Conservation (phyloP, 2,797 vertebrate genomes). For the Sebastes hubbsi region DNA sequence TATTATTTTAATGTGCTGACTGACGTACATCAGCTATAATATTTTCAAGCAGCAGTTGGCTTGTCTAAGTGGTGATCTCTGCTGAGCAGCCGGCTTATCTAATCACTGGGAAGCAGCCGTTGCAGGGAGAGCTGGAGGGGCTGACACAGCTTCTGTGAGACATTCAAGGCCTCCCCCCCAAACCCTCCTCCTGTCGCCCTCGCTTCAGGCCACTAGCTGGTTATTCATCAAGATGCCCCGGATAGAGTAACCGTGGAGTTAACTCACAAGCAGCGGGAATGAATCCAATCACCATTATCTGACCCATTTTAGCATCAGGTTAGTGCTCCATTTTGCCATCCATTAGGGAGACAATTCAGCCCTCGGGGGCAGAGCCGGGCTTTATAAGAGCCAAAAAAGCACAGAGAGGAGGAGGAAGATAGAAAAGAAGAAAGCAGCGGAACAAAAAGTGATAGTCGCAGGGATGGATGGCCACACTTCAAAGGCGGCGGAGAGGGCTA, state of each 20-base stretch:
- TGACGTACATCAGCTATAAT: background rate
- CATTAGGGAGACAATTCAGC: slow-evolving; percentile 78
- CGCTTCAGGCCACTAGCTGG: slow-evolving; percentile 64
- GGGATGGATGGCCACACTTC: slow-evolving; percentile 65
- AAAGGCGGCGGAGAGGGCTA: slow-evolving; percentile 60
- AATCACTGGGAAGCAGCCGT: slow-evolving; percentile 70
- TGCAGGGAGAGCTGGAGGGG: slow-evolving; percentile 46
- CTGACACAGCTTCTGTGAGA: slow-evolving; percentile 56
- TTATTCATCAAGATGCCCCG: slow-evolving; percentile 76
- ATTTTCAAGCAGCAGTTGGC: slow-evolving; percentile 48
- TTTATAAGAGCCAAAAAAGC: slow-evolving; percentile 60
- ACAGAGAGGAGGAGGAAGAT: background rate
- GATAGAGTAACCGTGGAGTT: slow-evolving; percentile 70
- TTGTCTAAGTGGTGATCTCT: slow-evolving; percentile 64
- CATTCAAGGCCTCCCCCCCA: slow-evolving; percentile 26
- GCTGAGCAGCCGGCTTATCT: slow-evolving; percentile 56
- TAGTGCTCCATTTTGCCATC: slow-evolving; percentile 78
- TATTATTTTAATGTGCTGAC: slow-evolving; percentile 1
- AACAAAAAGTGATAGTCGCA: slow-evolving; percentile 56
- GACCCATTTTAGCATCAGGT: slow-evolving; percentile 79
- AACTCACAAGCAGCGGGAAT: slow-evolving; percentile 67
- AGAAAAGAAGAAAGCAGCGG: slow-evolving; percentile 27
- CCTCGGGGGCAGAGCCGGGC: slow-evolving; percentile 62
- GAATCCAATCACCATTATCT: slow-evolving; percentile 78
- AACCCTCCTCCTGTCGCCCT: background rate